Percentiles rank a stretch among this genome's conserved stretches.
Evolutionary conservation across 1,140 invertebrate species (phyloP).

Genomic region (Drosophila novamexicana): DNA sequence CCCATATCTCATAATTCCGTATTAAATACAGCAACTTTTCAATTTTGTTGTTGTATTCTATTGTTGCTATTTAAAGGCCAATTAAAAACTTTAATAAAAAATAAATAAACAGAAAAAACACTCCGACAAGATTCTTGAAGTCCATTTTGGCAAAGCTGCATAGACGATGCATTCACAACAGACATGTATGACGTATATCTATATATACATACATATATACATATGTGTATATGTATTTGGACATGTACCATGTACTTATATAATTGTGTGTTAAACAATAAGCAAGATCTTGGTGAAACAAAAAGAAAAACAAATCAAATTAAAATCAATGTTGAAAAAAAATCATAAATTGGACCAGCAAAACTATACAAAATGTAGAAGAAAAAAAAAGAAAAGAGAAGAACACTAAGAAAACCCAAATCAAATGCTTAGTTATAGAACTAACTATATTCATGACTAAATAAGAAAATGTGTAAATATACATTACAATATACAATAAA

Average conservation of each 20-base stretch:
- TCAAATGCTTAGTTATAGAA: conserved; percentile 22
- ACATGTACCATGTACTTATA: conserved; percentile 20
- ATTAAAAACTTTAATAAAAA: conserved; percentile 4
- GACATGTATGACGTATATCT: not conserved
- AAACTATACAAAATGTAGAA: conserved; percentile 12
- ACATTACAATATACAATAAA: conserved; percentile 1
- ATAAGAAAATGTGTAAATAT: not conserved
- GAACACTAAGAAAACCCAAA: conserved; percentile 14
- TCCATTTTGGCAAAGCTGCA: not conserved
- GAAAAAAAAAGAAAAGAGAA: conserved; percentile 11
- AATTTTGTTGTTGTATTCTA: conserved; percentile 23
- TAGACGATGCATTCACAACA: not conserved
- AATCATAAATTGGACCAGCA: conserved; percentile 71
- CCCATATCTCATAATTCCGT: not conserved
- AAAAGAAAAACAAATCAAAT: conserved; percentile 58
- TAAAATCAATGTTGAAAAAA: conserved; percentile 58
- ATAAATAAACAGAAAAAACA: not conserved
- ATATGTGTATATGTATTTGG: conserved; percentile 3
- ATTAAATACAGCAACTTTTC: conserved; percentile 6
- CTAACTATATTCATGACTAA: conserved; percentile 16
- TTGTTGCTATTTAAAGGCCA: conserved; percentile 14
- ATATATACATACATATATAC: conserved; percentile 5
- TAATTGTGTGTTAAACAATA: conserved; percentile 24
- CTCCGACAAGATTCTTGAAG: not conserved
- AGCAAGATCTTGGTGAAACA: conserved; percentile 16